Evolutionary conservation across 2,888 invertebrate genomes (phyloP).

Genomic region (Chydorus sphaericus): DNA sequence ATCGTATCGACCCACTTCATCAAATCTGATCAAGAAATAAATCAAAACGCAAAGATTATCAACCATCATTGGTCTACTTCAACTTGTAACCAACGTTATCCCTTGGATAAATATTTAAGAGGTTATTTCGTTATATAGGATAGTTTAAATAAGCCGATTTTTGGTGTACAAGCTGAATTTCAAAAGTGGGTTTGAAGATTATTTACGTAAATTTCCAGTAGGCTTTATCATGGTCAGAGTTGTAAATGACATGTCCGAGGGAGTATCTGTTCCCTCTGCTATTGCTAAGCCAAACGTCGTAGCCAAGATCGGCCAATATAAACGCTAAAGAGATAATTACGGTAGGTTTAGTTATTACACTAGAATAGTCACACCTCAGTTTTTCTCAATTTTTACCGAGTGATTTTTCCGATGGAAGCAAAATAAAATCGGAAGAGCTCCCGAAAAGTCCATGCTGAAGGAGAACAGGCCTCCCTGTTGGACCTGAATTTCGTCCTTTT

Average conservation of each 20-base stretch:
- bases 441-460: background rate
- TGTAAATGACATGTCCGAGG: slow-evolving; percentile 41
- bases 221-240: slow-evolving; percentile 18
- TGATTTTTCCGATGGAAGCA: background rate
- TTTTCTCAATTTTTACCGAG: background rate
- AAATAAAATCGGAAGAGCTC: background rate
- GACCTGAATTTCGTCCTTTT: background rate
- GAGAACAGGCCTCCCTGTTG: background rate
- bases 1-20: slow-evolving; percentile 76
- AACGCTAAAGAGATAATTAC: too few relatives aligned
- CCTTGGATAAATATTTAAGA: too few relatives aligned
- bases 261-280: slow-evolving; percentile 65
- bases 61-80: too few relatives aligned
- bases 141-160: too few relatives aligned
- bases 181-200: too few relatives aligned
- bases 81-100: too few relatives aligned
- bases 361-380: too few relatives aligned
- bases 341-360: too few relatives aligned
- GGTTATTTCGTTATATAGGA: too few relatives aligned
- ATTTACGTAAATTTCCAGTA: slow-evolving; percentile 1
- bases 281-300: slow-evolving; percentile 62
- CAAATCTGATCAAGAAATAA: too few relatives aligned
- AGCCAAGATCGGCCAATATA: background rate
- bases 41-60: too few relatives aligned
- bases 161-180: too few relatives aligned